Evolutionary conservation across 1,140 invertebrate genomes (phyloP).

Genomic region (Lordiphosa collinella): DNA sequence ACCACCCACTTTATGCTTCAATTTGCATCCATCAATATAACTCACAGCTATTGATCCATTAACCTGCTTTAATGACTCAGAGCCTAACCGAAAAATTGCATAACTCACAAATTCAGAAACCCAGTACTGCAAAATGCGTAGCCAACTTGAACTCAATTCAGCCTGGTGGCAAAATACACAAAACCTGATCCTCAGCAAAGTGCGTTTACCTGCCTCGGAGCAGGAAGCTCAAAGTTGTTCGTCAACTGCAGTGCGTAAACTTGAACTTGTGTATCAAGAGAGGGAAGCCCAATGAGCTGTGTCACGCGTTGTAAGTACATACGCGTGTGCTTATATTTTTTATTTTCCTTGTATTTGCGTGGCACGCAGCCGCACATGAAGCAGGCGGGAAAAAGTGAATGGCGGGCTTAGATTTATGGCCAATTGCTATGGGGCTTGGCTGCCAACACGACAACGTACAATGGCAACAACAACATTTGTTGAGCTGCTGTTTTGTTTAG

Average conservation of each 20-base stretch:
- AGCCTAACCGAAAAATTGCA: slow-evolving; percentile 29
- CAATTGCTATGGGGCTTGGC: slow-evolving; percentile 70
- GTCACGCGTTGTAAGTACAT: slow-evolving; percentile 31
- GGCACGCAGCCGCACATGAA: slow-evolving; percentile 25
- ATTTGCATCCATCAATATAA: background rate
- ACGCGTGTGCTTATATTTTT: too few species aligned
- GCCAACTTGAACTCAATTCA: background rate
- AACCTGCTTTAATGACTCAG: slow-evolving; percentile 60
- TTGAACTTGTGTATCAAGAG: slow-evolving; percentile 51
- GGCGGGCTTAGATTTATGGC: slow-evolving; percentile 63
- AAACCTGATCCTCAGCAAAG: slow-evolving; percentile 2
- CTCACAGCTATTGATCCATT: slow-evolving; percentile 31
- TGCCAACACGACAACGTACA: slow-evolving; percentile 70
- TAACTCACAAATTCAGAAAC: slow-evolving; percentile 40
- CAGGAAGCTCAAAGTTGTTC: slow-evolving; percentile 43
- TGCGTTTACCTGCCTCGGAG: slow-evolving; percentile 42
- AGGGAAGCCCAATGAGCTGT: slow-evolving; percentile 33
- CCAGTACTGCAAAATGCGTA: slow-evolving; percentile 40
- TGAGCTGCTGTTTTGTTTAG: slow-evolving; percentile 42
- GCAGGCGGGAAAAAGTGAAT: slow-evolving; percentile 59
- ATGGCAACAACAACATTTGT: slow-evolving; percentile 43
- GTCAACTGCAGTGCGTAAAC: slow-evolving; percentile 50
- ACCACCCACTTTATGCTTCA: background rate
- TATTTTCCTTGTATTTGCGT: slow-evolving; percentile 35
- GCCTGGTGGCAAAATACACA: background rate